A percentile compares a stretch with the other conserved stretches of the same genome.
Evolutionary conservation across 2,888 invertebrate genomes (phyloP).

Genomic region (Merodon equestris): DNA sequence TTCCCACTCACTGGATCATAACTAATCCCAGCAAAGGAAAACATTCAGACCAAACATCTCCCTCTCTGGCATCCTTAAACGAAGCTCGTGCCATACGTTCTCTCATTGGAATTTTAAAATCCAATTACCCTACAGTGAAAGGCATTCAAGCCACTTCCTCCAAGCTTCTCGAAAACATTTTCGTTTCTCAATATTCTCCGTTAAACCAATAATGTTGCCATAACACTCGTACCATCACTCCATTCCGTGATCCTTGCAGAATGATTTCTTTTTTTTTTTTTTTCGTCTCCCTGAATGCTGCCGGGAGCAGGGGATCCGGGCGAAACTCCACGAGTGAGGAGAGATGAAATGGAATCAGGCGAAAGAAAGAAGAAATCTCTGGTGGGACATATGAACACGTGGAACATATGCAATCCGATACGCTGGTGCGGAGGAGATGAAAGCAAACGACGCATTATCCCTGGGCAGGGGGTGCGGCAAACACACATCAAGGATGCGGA

Average conservation of each 20-base stretch:
- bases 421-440: constrained; percentile 40
- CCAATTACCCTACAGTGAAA: constrained; percentile 61
- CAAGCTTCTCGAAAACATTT: constrained; percentile 36
- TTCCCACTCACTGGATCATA: constrained; percentile 56
- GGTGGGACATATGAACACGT: no score
- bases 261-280: constrained; percentile 31
- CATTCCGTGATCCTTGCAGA: constrained; percentile 40
- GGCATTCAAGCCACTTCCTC: constrained; percentile 37
- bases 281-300: neutral
- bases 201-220: constrained; percentile 68
- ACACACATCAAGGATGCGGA: no score
- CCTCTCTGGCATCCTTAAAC: neutral
- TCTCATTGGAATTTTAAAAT: constrained; percentile 61
- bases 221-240: constrained; percentile 50
- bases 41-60: constrained; percentile 42
- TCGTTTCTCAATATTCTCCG: constrained; percentile 63
- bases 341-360: no score
- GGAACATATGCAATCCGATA: neutral
- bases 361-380: neutral
- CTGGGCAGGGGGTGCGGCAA: neutral
- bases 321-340: no score
- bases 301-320: no score
- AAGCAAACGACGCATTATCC: constrained; percentile 48
- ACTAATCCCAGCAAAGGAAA: constrained; percentile 56
- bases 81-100: constrained; percentile 36